Percentiles rank a stretch among this genome's conserved stretches.
Conservation (phyloP, 2,888 invertebrate genomes). For the Mythimna loreyi region DNA sequence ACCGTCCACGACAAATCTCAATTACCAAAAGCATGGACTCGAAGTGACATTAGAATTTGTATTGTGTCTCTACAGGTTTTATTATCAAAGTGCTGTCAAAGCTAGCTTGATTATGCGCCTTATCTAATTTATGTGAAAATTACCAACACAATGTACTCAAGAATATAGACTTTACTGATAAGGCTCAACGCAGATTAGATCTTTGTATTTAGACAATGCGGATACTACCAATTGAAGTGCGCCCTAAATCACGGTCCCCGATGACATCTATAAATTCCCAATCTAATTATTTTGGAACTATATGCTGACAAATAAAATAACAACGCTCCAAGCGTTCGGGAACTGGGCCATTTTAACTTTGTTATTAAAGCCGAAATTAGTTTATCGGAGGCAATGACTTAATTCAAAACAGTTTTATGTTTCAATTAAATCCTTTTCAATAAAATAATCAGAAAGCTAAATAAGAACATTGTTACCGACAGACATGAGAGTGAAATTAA, state of each 20-base stretch:
- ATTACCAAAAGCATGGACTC: constrained; percentile 22
- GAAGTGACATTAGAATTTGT: constrained; percentile 35
- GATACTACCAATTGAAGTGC: constrained; percentile 66
- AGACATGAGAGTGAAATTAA: constrained; percentile 68
- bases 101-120: constrained; percentile 26
- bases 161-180: constrained; percentile 64
- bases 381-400: constrained; percentile 74
- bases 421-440: constrained; percentile 31
- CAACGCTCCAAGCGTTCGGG: constrained; percentile 76
- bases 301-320: constrained; percentile 86
- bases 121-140: constrained; percentile 56
- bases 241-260: constrained; percentile 80
- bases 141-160: constrained; percentile 57
- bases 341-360: constrained; percentile 80
- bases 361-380: constrained; percentile 80
- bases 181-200: constrained; percentile 64
- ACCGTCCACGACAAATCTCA: constrained; percentile 9
- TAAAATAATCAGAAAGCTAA: constrained; percentile 44
- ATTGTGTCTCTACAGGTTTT: constrained; percentile 6
- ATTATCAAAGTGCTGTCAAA: constrained; percentile 39
- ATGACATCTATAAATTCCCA: constrained; percentile 88
- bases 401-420: constrained; percentile 71
- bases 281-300: constrained; percentile 86
- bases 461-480: constrained; percentile 51
- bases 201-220: constrained; percentile 77